phyloP scores from a whole-genome alignment of 2,113 vertebrate species.

The Poeciliopsis turrubarensis region DNA sequence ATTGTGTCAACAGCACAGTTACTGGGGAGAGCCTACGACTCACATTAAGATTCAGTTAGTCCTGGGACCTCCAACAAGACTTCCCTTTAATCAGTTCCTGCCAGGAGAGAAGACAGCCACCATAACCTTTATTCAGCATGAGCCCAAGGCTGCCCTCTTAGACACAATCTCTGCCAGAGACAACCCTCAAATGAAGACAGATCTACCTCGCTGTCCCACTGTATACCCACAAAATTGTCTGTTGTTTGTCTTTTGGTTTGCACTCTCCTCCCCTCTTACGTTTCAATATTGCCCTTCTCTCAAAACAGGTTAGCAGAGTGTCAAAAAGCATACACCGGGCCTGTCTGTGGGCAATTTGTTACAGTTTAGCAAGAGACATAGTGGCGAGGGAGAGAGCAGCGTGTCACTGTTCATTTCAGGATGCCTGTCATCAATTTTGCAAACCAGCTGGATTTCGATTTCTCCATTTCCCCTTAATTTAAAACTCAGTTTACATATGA shows the following conservation, averaged over 20 bases:
- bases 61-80: constrained; percentile 46
- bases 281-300: constrained; percentile 61
- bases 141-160: constrained; percentile 47
- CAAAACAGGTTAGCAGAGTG: constrained; percentile 55
- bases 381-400: constrained; percentile 11
- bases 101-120: constrained; percentile 32
- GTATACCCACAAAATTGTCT: constrained; percentile 52
- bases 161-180: constrained; percentile 65
- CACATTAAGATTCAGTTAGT: constrained; percentile 24
- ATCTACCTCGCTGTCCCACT: constrained; percentile 46
- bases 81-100: constrained; percentile 62
- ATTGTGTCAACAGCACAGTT: constrained; percentile 32
- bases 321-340: constrained; percentile 25
- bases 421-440: constrained; percentile 51
- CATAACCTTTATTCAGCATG: constrained; percentile 50
- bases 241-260: constrained; percentile 27
- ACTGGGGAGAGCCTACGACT: constrained; percentile 11
- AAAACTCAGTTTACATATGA: constrained; percentile 34
- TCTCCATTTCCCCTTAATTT: constrained; percentile 25
- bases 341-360: constrained; percentile 33
- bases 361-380: constrained; percentile 18
- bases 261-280: constrained; percentile 17
- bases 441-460: constrained; percentile 30
- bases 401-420: constrained; percentile 23
- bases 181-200: constrained; percentile 73